Base-by-base conservation (phyloP, 2,888 invertebrate species). In the Noctua janthe region DNA sequence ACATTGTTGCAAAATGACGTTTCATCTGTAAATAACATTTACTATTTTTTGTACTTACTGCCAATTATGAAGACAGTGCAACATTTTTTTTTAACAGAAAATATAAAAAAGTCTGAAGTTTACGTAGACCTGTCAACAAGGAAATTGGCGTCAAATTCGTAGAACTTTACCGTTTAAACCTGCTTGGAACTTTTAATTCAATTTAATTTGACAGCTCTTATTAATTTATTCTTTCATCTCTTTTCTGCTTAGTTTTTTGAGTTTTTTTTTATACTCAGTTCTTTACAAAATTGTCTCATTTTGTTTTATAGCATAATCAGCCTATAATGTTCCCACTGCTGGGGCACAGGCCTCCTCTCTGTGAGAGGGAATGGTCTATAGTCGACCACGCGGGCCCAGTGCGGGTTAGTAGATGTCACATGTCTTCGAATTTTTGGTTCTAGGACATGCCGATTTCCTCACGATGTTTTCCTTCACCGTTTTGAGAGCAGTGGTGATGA, bases 131-230 rank as follows among this genome's bases (percentile, higher is more conserved):
- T 39, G 47, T 74, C 47, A 64, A 54, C 47, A 47, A 15, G 83
- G 82, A 80, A 66, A 75, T 64, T 82, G 54, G 64, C 29, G 23
- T n/a, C n/a, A 15, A 80, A 51, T 17, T 83, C 47, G 35, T 62
- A 23, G 11, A 82, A 80, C 35, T 82, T 82, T 29, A 13, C 64
- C 47, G 74, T 74, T 75, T 83, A 82, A 66, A 74, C 74, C 29
- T 54, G 35, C 23, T 82, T 20, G 2, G n/a, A 74, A 80, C 64
- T 80, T 82, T 83, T 82, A 54, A 82, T 66, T 74, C 54, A 74
- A 82, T 83, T 80, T 39, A 39, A 56, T 75, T 39, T 83, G 76
- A 66, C 75, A 66, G 47, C 17, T 66, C 15, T 66, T 82, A 29
- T 17, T 54, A 82, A 64, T 43, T 76, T 59, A 49, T 62, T 77